Base-by-base conservation (phyloP, 2,888 invertebrate species). In the Seira sanloemensis region DNA sequence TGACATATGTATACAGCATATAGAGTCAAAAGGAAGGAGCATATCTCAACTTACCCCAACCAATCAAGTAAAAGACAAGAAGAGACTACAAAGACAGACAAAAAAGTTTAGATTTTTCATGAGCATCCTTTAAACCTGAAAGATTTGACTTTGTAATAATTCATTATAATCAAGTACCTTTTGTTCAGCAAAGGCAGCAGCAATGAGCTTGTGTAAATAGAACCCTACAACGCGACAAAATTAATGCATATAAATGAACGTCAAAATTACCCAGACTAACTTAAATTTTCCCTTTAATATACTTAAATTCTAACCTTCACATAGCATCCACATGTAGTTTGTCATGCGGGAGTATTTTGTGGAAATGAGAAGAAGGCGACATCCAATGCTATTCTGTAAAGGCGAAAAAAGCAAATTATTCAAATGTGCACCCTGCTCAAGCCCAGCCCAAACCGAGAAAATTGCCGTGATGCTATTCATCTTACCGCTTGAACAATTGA, bases 251-350 rank as follows among this genome's bases (percentile, higher is more conserved):
- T 7, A 7, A 37, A 37, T 4, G 37, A 37, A 37, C 4, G 37
- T 12, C 12, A 37, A 37, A 37, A 37, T 37, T 4, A 4, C 12
- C 37, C 5, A 37, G 91, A n/a, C n/a, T n/a, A n/a, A n/a, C n/a
- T n/a, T n/a, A n/a, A n/a, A n/a, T n/a, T n/a, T n/a, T n/a, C n/a
- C n/a, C n/a, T n/a, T n/a, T n/a, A n/a, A n/a, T n/a, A n/a, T n/a
- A n/a, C n/a, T n/a, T n/a, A n/a, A n/a, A n/a, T n/a, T n/a, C n/a
- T n/a, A n/a, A n/a, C n/a, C n/a, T 88, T 92, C 92, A 84, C 91
- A 91, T 68, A 92, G 91, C 92, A 92, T 92, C 92, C 92, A 93
- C 88, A 91, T 90, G 90, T 92, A 93, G 80, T 91, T 92, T 54
- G 91, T 91, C 75, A 92, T 89, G 46, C 92, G 91, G 58, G 90